These are phyloP conservation scores for Nipponia nippon DNA, from an alignment of 2,113 vertebrate genomes.

Conservation along the genomic window DNA sequence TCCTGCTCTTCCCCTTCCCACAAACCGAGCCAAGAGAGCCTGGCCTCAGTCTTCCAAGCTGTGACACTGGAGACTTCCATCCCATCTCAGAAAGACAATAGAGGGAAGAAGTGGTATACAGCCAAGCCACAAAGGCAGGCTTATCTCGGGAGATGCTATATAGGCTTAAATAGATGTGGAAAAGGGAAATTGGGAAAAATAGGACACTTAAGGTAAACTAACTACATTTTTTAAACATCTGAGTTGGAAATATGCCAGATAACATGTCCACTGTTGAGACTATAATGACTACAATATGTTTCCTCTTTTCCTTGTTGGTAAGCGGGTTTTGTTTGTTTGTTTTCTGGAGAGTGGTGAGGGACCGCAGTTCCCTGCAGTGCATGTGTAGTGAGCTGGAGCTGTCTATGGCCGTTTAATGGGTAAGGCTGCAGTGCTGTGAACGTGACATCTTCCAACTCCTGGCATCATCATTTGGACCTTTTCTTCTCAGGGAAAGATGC, in stretches of 20 bases:
- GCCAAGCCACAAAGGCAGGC: neutral
- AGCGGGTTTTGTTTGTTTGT: neutral
- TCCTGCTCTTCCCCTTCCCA: neutral
- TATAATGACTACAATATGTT: neutral
- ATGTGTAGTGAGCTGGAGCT: neutral
- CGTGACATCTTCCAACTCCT: neutral
- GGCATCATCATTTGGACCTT: neutral
- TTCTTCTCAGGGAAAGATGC: neutral
- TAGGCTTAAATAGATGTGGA: neutral
- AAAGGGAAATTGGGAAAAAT: neutral
- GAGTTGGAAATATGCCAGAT: neutral
- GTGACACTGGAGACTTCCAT: neutral
- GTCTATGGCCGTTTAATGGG: neutral
- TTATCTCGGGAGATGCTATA: neutral
- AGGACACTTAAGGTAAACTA: conserved; percentile 3
- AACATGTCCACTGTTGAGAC: neutral
- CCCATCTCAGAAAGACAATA: conserved; percentile 21
- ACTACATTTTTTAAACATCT: neutral
- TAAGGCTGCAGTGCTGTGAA: neutral
- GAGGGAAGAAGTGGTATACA: conserved; percentile 7
- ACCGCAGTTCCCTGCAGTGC: neutral
- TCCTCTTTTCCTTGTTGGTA: conserved; percentile 8
- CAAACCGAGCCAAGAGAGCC: neutral
- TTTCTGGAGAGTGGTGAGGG: neutral
- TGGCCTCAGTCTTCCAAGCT: neutral